A percentile compares a stretch with the other conserved stretches of the same genome.
These are phyloP conservation scores for Tonatia bakeri DNA, from an alignment of 2,113 vertebrate species.

Conservation along the genomic window DNA sequence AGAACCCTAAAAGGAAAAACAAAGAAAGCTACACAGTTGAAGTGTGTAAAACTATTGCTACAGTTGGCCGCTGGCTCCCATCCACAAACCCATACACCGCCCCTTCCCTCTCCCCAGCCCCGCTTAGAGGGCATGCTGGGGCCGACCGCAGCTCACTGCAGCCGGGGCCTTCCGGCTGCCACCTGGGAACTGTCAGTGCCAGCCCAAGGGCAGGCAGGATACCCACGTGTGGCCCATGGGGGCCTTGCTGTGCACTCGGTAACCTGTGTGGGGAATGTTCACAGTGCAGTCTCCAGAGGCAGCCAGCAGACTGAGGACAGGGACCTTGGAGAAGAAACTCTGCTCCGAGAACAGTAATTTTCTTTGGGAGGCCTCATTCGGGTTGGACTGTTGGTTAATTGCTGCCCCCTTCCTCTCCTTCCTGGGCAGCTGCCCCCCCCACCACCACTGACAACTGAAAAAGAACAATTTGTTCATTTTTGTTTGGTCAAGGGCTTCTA, in stretches of 20 bases:
- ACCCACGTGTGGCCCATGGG: accelerated
- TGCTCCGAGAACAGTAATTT: slow-evolving; percentile 70
- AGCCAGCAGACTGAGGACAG: slow-evolving; percentile 31
- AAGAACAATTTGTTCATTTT: background rate
- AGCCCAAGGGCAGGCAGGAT: too few relatives aligned
- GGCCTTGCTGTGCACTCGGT: too few relatives aligned
- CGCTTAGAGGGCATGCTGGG: too few relatives aligned
- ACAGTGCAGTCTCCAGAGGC: background rate
- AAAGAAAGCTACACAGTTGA: background rate
- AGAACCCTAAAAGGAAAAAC: background rate
- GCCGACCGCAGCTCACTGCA: too few relatives aligned
- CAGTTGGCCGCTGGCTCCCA: background rate
- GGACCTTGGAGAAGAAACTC: slow-evolving; percentile 36
- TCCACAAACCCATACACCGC: accelerated
- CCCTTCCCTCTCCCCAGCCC: background rate
- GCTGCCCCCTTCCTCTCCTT: slow-evolving; percentile 42
- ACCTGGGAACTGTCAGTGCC: background rate
- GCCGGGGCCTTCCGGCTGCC: background rate
- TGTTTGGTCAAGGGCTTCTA: background rate
- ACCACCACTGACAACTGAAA: background rate
- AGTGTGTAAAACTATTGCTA: background rate
- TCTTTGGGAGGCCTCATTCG: slow-evolving; percentile 53
- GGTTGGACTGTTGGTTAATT: slow-evolving; percentile 63
- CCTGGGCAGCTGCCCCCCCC: background rate
- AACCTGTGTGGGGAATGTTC: background rate